Conservation (phyloP, 2,888 invertebrate genomes). For the Craniophora ligustri region DNA sequence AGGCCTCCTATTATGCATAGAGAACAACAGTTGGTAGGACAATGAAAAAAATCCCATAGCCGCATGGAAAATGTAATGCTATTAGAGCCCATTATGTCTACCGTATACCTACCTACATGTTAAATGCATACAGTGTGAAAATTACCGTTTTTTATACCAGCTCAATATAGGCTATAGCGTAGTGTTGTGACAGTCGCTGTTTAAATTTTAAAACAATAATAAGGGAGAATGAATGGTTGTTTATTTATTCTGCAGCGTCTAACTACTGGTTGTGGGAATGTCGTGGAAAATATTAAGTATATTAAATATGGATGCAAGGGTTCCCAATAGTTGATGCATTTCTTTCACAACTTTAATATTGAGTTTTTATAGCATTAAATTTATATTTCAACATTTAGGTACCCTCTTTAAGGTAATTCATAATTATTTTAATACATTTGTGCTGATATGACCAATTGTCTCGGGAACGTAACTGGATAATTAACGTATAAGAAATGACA, state of each 20-base stretch:
- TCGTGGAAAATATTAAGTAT: slow-evolving; percentile 28
- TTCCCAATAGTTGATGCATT: slow-evolving; percentile 10
- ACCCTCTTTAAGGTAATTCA: too few relatives aligned
- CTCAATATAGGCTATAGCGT: slow-evolving; percentile 14
- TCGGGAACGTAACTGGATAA: too few relatives aligned
- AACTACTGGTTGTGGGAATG: slow-evolving; percentile 20
- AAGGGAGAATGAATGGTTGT: slow-evolving; percentile 26
- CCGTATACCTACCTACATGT: slow-evolving; percentile 57
- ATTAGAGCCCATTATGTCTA: slow-evolving; percentile 73
- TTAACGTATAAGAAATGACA: too few relatives aligned
- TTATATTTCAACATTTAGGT: too few relatives aligned
- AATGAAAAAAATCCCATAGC: slow-evolving; percentile 79
- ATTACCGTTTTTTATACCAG: slow-evolving; percentile 67
- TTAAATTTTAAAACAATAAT: slow-evolving; percentile 59
- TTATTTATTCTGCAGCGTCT: slow-evolving; percentile 46
- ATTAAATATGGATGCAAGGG: slow-evolving; percentile 35
- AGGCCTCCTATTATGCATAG: slow-evolving; percentile 77
- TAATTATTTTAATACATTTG: too few relatives aligned
- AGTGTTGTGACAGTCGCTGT: slow-evolving; percentile 53
- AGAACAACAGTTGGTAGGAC: slow-evolving; percentile 75
- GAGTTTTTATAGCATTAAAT: background rate
- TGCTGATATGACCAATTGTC: too few relatives aligned
- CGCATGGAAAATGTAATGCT: slow-evolving; percentile 77
- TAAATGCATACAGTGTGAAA: slow-evolving; percentile 54
- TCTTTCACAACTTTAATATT: slow-evolving; percentile 5